Base-by-base conservation (phyloP, 2,888 invertebrate genomes). In the Cyaniris semiargus region DNA sequence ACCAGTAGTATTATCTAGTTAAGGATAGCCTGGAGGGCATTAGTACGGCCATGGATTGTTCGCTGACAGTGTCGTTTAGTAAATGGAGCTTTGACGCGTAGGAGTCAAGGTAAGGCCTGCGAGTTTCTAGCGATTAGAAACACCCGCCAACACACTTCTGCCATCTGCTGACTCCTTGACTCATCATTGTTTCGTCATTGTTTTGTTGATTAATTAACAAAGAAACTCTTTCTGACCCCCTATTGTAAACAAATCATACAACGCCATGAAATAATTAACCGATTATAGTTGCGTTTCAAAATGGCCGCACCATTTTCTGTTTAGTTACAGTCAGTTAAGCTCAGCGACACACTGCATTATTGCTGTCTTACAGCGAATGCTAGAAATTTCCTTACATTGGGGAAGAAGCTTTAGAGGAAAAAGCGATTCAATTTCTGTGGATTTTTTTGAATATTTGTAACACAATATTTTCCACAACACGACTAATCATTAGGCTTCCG, bases 71-170 rank as follows among this genome's bases (percentile, higher is more conserved):
- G 79, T 79, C n/a, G 78, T 70, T 86, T 84, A 88, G 90, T 92
- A 91, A 92, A 90, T 90, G 90, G 91, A 88, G 85, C 83, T 84
- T 79, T 83, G 80, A 78, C 81, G 93, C 92, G 94, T 94, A 93
- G 94, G 94, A 91, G 94, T 91, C 93, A 90, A 94, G 93, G 93
- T 92, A 93, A 94, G 94, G 94, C 87, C 93, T 93, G 89, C 93
- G 86, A 85, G 91, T 92, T 93, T 85, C 85, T 84, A 85, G 84
- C 82, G 84, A 86, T 89, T 91, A 89, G 89, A 89, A 83, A 85
- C 84, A 90, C 92, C 88, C 93, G 91, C 92, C 93, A 93, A 93
- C 93, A 92, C 93, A 86, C 85, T 85, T 80, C 81, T 81, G 79
- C 85, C 86, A 86, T 85, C 83, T 83, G 85, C 84, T 80, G 83